Evolutionary conservation across 2,797 vertebrate species (phyloP), one percentile per base, ranked within the genome.

Genomic region (Enteromius afrohamiltoni): DNA sequence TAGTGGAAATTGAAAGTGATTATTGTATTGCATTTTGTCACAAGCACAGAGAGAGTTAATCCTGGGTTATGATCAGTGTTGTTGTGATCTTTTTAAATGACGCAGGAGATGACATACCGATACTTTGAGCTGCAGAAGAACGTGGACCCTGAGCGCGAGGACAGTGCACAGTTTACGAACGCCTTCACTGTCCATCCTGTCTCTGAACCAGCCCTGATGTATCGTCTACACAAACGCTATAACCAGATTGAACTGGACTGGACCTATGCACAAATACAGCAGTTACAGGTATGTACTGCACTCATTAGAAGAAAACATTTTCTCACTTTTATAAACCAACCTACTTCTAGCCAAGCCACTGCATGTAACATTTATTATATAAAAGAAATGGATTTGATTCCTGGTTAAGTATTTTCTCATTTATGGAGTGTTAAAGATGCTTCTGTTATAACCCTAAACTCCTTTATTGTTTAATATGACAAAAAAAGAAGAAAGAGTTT

Each of bases 51-150:
- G n/a, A n/a, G 3, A 40, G 8, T 80, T 60, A 55, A 9, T 68
- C 11, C 34, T 45, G 11, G 19, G 29, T 73, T 47, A 31, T 60
- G 17, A 80, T 64, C 7, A 49, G 26, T 26, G 19, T 13, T 84
- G 3, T 17, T 40, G 26, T 83, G 8, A 29, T 73, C 82, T 80
- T 91, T 62, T 85, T 47, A 1, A 92, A 49, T 42, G 10, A 31
- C 79, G 23, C 87, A 99, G 98, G 97, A 96, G 73, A 96, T 98
- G 94, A 95, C 91, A 8, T 99, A 97, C 75, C 95, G 81, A 51
- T 97, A 97, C 75, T 97, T 97, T 21, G 97, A 98, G 90, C 90
- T 99, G 21, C 96, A 96, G 75, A 97, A 98, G 93, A 98, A 99
- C 8, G 94, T 95, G 0, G 96, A 98, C 86, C 96, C 94, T 0